These are phyloP conservation scores for Xylophagus ater DNA, from an alignment of 2,888 invertebrate species.

Conservation along the genomic window DNA sequence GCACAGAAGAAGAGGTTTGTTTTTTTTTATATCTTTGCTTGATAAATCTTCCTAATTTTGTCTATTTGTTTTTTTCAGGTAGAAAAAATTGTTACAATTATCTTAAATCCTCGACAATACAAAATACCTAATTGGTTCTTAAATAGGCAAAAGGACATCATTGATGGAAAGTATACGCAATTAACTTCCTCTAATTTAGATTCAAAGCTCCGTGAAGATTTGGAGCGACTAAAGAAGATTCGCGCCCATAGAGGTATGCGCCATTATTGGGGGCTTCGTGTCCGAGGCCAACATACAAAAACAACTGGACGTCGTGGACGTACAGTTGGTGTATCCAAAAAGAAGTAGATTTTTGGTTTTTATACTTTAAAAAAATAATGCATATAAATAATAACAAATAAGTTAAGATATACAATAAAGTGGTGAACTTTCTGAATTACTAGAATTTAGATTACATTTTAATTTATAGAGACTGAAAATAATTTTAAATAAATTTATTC, in stretches of 20 bases:
- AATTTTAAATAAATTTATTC: background rate
- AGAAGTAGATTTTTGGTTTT: too few relatives aligned
- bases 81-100: conserved; percentile 96
- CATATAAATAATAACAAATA: conserved; percentile 18
- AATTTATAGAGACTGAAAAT: conserved; percentile 17
- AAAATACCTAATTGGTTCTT: conserved; percentile 99
- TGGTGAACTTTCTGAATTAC: conserved; percentile 4
- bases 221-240: conserved; percentile 99
- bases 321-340: conserved; percentile 99
- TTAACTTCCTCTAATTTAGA: conserved; percentile 89
- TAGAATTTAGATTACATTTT: conserved; percentile 16
- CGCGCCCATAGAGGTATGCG: conserved; percentile 97
- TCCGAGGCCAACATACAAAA: conserved; percentile 99
- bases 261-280: conserved; percentile 99
- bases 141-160: conserved; percentile 98
- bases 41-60: too few relatives aligned
- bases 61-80: conserved; percentile 52
- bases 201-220: conserved; percentile 98
- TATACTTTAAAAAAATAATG: too few relatives aligned
- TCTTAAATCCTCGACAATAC: conserved; percentile 96
- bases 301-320: conserved; percentile 98
- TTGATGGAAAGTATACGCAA: conserved; percentile 97
- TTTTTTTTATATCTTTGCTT: conserved; percentile 4
- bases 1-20: conserved; percentile 89
- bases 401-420: conserved; percentile 13